phyloP scores from a whole-genome alignment of 2,888 invertebrate genomes.

The Creontiades dilutus region DNA sequence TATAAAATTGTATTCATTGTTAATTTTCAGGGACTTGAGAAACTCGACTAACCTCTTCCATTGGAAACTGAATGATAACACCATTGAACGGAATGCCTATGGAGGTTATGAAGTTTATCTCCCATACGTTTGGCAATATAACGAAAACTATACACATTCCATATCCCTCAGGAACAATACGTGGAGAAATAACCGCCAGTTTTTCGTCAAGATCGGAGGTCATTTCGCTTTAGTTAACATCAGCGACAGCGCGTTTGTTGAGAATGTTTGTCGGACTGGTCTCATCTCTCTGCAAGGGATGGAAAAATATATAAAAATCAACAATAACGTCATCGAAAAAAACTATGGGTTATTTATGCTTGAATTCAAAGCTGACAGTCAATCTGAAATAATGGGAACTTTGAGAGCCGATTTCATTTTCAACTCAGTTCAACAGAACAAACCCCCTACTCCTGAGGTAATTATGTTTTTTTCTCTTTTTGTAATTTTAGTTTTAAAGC shows the following conservation, averaged over 20 bases:
- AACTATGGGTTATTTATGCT: conserved; percentile 92
- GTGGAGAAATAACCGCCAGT: conserved; percentile 91
- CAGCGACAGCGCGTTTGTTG: conserved; percentile 89
- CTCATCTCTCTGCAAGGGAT: conserved; percentile 92
- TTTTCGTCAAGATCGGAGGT: conserved; percentile 91
- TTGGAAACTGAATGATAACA: conserved; percentile 92
- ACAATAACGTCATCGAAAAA: conserved; percentile 87
- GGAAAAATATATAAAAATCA: conserved; percentile 95
- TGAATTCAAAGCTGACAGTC: conserved; percentile 93
- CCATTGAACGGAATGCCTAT: conserved; percentile 89
- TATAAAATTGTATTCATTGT: not conserved
- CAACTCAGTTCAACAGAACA: conserved; percentile 87
- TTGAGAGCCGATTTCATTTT: conserved; percentile 88
- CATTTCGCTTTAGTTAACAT: conserved; percentile 95
- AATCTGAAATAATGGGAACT: conserved; percentile 93
- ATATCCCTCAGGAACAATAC: conserved; percentile 92
- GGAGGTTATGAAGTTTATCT: conserved; percentile 93
- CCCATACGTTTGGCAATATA: conserved; percentile 97
- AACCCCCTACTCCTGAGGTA: conserved; percentile 78
- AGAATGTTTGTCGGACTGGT: conserved; percentile 90
- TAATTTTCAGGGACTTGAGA: conserved; percentile 86
- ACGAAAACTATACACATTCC: conserved; percentile 95
- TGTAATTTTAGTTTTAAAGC: too few species aligned
- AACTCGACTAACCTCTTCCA: conserved; percentile 98
- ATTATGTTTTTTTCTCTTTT: conserved; percentile 18